Base-by-base conservation (phyloP, 2,797 vertebrate genomes). In the Sebastes umbrosus region DNA sequence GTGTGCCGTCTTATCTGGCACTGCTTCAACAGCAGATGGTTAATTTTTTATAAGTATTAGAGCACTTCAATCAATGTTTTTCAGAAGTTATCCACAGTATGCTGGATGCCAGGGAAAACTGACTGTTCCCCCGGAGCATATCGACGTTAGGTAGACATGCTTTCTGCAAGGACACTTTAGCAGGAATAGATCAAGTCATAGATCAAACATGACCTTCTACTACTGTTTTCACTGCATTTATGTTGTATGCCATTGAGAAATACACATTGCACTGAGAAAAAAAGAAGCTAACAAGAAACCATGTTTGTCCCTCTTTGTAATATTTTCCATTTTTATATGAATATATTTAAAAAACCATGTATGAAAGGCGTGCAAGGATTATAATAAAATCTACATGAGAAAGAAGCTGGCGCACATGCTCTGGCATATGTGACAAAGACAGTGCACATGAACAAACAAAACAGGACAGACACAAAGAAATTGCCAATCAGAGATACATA, bases 21-120 rank as follows among this genome's bases (percentile, higher is more conserved):
- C 32, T 1, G 25, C 36, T 70, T 84, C 65, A 12, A 29, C 73
- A 59, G 63, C 91, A 91, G 87, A 92, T 91, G 92, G 82, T 78
- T 74, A 14, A 22, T 77, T 79, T 88, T 85, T 77, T 67, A n/a
- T 2, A 34, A 74, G 66, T 64, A 55, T 88, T 85, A 75, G 24
- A 83, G 68, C 36, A 57, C 81, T 79, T 85, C 83, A 83, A 55
- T 87, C 80, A 75, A 24, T 57, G 59, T 59, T 79, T 76, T 70
- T 73, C 62, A 73, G 36, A 75, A 68, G 57, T 73, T 10, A 24
- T 86, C 31, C 64, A 36, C 52, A 36, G 25, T 12, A 16, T 27
- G 52, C 11, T 27, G 32, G 24, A 34, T 4, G 54, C 31, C 59
- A 16, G 34, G 24, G 55, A 34, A 70, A 71, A 25, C 59, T 62